Conservation (phyloP, 2,888 invertebrate species). For the Vanessa cardui region DNA sequence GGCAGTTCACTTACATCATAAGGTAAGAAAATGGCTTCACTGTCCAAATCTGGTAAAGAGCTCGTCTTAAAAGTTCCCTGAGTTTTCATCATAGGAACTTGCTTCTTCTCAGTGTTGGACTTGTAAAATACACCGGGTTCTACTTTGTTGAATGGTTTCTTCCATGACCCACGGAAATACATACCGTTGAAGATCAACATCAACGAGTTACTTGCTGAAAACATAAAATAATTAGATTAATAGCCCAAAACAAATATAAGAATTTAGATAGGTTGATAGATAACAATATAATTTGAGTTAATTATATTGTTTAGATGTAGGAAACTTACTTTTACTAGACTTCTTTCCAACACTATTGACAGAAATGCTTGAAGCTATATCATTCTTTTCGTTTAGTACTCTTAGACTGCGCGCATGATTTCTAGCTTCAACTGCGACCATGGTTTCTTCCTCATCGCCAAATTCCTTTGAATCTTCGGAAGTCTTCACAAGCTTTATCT, state of each 20-base stretch:
- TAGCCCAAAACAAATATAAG: too few species aligned
- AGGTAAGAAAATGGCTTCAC: constrained; percentile 87
- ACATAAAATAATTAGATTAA: not conserved
- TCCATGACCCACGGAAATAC: constrained; percentile 91
- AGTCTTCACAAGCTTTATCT: constrained; percentile 80
- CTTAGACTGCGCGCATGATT: constrained; percentile 74
- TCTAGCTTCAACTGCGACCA: constrained; percentile 84
- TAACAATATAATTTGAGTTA: too few species aligned
- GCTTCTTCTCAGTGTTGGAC: constrained; percentile 83
- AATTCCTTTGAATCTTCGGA: constrained; percentile 67
- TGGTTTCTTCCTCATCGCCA: constrained; percentile 81
- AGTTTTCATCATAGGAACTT: constrained; percentile 87
- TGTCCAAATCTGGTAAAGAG: constrained; percentile 84
- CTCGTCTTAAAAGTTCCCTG: constrained; percentile 84
- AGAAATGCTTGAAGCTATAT: constrained; percentile 83
- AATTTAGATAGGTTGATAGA: too few species aligned
- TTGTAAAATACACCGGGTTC: constrained; percentile 85
- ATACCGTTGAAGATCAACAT: constrained; percentile 89
- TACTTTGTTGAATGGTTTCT: constrained; percentile 83
- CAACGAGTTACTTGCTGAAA: constrained; percentile 78
- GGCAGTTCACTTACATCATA: constrained; percentile 83
- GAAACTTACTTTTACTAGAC: constrained; percentile 62
- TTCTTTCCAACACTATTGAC: constrained; percentile 84
- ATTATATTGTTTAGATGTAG: not conserved
- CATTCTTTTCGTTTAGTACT: constrained; percentile 69